Conservation (phyloP, 64 coral and sea anemone species). For the Orbicella faveolata region DNA sequence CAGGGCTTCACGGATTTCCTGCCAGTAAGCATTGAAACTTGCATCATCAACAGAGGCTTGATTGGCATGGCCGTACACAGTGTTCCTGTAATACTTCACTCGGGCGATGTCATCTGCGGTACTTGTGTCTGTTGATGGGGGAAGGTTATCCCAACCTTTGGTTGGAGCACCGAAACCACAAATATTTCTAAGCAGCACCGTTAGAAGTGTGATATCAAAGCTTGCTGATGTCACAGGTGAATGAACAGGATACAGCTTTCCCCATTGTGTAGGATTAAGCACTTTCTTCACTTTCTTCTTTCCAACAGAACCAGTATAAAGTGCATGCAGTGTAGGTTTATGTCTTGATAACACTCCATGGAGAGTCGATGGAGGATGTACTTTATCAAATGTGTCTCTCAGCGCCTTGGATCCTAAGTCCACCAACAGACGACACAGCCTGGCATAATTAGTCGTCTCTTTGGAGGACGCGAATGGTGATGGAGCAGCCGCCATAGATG, state of each 20-base stretch:
- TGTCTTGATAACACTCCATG: background rate
- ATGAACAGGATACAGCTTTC: constrained; percentile 15
- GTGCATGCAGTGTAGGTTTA: background rate
- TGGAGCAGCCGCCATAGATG: background rate
- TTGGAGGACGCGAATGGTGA: background rate
- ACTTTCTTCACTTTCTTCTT: background rate
- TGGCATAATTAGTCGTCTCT: constrained; percentile 28
- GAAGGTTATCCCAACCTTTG: constrained; percentile 43
- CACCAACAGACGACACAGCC: constrained; percentile 16
- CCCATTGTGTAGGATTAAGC: constrained; percentile 27
- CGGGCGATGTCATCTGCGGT: constrained; percentile 35
- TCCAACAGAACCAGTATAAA: background rate
- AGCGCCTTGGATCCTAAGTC: constrained; percentile 1
- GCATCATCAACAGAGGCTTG: constrained; percentile 19
- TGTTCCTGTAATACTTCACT: constrained; percentile 55
- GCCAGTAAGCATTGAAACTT: constrained; percentile 38
- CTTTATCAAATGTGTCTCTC: constrained; percentile 4
- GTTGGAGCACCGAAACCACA: background rate
- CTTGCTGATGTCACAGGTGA: background rate
- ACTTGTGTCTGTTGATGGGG: constrained; percentile 5
- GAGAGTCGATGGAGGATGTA: constrained; percentile 13
- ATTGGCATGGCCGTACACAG: constrained; percentile 26
- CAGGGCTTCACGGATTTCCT: constrained; percentile 10
- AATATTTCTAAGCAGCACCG: constrained; percentile 40
- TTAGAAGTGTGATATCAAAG: constrained; percentile 44